phyloP scores from a whole-genome alignment of 2,888 invertebrate genomes.

The Chrysolina americana region DNA sequence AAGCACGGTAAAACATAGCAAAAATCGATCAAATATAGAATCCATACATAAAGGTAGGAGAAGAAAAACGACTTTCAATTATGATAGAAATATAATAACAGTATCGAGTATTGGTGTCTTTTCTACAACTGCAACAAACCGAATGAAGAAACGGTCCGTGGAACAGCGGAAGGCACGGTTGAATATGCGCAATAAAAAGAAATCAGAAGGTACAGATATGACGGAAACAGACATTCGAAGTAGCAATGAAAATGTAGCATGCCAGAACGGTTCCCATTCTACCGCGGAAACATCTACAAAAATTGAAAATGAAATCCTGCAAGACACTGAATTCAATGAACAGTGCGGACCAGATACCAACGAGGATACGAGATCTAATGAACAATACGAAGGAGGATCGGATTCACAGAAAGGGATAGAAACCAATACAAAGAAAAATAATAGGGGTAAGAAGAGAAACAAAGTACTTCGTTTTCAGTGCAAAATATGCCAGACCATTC shows the following conservation, averaged over 20 bases:
- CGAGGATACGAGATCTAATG: background rate
- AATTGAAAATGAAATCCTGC: background rate
- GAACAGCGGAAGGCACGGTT: background rate
- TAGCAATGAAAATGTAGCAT: background rate
- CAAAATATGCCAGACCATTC: background rate
- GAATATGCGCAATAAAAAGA: no score
- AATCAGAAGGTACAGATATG: no score
- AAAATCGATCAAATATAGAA: background rate
- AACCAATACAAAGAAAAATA: background rate
- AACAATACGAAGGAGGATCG: background rate
- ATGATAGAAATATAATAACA: background rate
- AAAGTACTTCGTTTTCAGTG: background rate
- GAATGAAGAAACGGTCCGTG: background rate
- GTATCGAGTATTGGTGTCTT: background rate
- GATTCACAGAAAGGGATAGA: no score
- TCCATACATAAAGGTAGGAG: background rate
- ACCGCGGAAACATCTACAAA: background rate
- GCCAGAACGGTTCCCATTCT: background rate
- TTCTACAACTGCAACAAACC: background rate
- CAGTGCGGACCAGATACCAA: background rate
- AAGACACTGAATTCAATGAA: background rate
- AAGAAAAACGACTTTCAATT: background rate
- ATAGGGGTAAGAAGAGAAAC: background rate
- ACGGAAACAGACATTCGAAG: background rate
- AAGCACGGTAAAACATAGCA: background rate